Evolutionary conservation across 2,888 invertebrate genomes (phyloP).

Genomic region (Empis stercorea): DNA sequence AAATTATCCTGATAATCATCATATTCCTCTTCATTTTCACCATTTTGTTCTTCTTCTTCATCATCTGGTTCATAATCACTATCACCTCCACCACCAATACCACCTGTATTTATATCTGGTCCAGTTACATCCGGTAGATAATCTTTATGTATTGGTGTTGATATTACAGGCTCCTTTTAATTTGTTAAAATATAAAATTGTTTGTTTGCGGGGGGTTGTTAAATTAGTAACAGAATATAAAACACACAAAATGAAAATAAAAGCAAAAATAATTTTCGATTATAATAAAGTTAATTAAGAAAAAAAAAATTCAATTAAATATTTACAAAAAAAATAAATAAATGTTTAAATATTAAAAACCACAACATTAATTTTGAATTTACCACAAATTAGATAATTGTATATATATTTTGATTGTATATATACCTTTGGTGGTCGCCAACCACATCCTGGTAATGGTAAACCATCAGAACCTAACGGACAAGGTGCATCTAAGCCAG

Average conservation of each 20-base stretch:
- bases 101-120: conserved; percentile 39
- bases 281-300: too few species aligned
- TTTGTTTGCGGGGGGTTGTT: conserved; percentile 1
- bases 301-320: too few species aligned
- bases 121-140: conserved; percentile 46
- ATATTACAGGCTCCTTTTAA: conserved; percentile 34
- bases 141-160: conserved; percentile 41
- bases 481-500: conserved; percentile 97
- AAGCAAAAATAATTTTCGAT: background rate
- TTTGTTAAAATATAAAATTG: background rate
- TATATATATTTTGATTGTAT: too few species aligned
- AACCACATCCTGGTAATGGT: conserved; percentile 91
- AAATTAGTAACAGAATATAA: background rate
- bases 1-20: conserved; percentile 43
- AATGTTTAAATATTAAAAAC: background rate
- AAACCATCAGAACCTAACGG: conserved; percentile 91
- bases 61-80: conserved; percentile 41
- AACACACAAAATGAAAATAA: conserved; percentile 4
- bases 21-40: conserved; percentile 49
- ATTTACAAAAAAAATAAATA: background rate
- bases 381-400: too few species aligned
- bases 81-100: conserved; percentile 14
- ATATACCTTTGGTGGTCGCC: conserved; percentile 74
- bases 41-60: conserved; percentile 41
- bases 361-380: background rate